These are phyloP conservation scores for Notolepis coatsorum DNA, from an alignment of 2,797 vertebrate species.

Conservation along the genomic window DNA sequence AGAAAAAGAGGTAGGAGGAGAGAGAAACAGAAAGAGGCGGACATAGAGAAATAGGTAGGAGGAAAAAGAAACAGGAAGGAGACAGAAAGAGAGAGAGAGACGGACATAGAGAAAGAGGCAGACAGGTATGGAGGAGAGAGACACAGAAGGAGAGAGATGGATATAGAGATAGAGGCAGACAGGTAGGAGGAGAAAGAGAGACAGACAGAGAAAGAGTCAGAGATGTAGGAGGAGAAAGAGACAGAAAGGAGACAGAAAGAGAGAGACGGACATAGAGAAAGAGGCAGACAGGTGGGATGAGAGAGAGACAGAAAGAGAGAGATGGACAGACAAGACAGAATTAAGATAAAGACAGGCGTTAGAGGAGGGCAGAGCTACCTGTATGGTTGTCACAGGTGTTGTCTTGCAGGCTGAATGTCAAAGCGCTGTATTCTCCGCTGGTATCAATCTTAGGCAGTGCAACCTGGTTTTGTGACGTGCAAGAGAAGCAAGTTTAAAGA, in stretches of 20 bases:
- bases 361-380: slow-evolving; percentile 27
- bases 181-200: slow-evolving; percentile 5
- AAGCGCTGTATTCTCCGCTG: slow-evolving; percentile 81
- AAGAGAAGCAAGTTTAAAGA: slow-evolving; percentile 13
- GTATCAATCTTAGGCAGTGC: slow-evolving; percentile 76
- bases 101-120: not conserved
- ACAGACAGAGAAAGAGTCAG: too few relatives aligned
- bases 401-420: slow-evolving; percentile 83
- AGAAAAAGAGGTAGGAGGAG: not conserved
- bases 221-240: not conserved
- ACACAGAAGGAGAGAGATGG: not conserved
- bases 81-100: not conserved
- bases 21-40: not conserved
- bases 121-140: too few relatives aligned
- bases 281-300: not conserved
- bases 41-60: too few relatives aligned
- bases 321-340: not conserved
- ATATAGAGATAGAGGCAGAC: not conserved
- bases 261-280: slow-evolving; percentile 2
- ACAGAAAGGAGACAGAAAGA: slow-evolving; percentile 1
- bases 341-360: too few relatives aligned
- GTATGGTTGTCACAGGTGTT: slow-evolving; percentile 60
- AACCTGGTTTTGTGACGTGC: slow-evolving; percentile 77
- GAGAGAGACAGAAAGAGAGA: not conserved
- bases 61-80: not conserved